These are phyloP conservation scores for Leptobrachium ailaonicum DNA, from an alignment of 2,113 vertebrate species.

Conservation along the genomic window DNA sequence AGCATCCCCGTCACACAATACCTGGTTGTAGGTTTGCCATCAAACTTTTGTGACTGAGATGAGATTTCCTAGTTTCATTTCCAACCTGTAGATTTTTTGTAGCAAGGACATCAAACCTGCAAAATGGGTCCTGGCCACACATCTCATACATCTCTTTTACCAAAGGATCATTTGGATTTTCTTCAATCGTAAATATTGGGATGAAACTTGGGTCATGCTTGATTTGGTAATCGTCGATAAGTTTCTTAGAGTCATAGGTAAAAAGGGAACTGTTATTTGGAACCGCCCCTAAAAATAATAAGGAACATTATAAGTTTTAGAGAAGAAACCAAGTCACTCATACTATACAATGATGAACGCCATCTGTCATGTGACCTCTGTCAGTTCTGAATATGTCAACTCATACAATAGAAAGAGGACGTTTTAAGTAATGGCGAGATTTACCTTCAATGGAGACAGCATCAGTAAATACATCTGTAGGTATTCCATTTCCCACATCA, in stretches of 20 bases:
- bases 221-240: conserved; percentile 61
- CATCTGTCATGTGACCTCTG: too few species aligned
- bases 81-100: conserved; percentile 70
- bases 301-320: background rate
- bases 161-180: conserved; percentile 64
- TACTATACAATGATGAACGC: too few species aligned
- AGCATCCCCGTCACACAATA: conserved; percentile 49
- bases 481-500: too few species aligned
- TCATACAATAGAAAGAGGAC: too few species aligned
- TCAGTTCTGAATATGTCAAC: too few species aligned
- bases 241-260: conserved; percentile 77
- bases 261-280: conserved; percentile 79
- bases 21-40: conserved; percentile 69
- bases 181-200: conserved; percentile 68
- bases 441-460: too few species aligned
- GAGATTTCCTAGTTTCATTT: conserved; percentile 66
- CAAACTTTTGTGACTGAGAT: conserved; percentile 58
- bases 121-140: conserved; percentile 78
- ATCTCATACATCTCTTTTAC: conserved; percentile 44
- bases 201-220: conserved; percentile 77
- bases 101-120: conserved; percentile 77
- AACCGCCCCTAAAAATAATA: conserved; percentile 72
- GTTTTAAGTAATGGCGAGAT: too few species aligned
- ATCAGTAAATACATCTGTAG: too few species aligned
- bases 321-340: background rate